phyloP scores from a whole-genome alignment of 2,888 invertebrate genomes.

The Chloroclystis v-ata region DNA sequence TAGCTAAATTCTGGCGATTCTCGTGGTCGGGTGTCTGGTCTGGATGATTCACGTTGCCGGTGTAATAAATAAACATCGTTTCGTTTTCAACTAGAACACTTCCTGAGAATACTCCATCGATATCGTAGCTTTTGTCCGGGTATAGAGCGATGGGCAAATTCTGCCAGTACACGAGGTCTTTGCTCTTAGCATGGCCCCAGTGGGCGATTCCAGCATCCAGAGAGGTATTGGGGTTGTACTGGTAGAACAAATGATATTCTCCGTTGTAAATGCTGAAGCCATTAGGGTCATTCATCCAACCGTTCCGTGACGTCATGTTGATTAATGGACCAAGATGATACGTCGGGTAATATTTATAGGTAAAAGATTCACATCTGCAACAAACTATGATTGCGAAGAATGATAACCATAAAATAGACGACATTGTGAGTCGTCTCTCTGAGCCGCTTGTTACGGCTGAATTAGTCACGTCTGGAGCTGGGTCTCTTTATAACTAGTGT shows the following conservation, averaged over 20 bases:
- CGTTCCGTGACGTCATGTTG: conserved; percentile 26
- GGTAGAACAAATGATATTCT: conserved; percentile 72
- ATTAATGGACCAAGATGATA: conserved; percentile 53
- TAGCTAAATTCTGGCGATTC: conserved; percentile 55
- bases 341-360: conserved; percentile 45
- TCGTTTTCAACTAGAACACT: conserved; percentile 59
- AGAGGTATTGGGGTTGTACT: conserved; percentile 63
- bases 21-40: conserved; percentile 43
- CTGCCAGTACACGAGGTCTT: conserved; percentile 67
- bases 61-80: conserved; percentile 57
- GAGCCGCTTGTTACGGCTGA: conserved; percentile 12
- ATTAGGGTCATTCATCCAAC: conserved; percentile 79
- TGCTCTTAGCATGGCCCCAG: conserved; percentile 74
- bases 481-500: conserved; percentile 16
- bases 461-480: conserved; percentile 29
- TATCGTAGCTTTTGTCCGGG: conserved; percentile 60
- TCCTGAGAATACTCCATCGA: conserved; percentile 66
- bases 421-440: conserved; percentile 24
- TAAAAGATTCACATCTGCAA: conserved; percentile 31
- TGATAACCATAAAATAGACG: conserved; percentile 26
- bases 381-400: conserved; percentile 31
- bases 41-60: conserved; percentile 53
- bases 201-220: conserved; percentile 53
- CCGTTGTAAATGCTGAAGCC: conserved; percentile 60
- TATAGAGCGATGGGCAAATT: conserved; percentile 64